Base-by-base conservation (phyloP, 2,113 vertebrate species). In the Irena cyanogastra region DNA sequence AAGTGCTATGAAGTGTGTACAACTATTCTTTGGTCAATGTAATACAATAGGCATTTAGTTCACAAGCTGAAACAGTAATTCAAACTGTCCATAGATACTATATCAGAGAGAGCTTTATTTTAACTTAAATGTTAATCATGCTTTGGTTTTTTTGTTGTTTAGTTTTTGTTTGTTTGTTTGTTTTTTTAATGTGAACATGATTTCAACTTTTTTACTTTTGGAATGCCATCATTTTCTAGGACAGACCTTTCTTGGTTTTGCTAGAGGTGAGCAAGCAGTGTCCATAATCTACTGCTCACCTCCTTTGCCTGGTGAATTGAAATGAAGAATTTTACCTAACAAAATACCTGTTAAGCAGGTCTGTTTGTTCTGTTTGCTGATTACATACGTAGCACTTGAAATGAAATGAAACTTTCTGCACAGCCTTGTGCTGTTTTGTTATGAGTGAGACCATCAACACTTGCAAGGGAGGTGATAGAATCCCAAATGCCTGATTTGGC, bases 1-100 rank as follows among this genome's bases (percentile, higher is more conserved):
- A 98, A 97, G 97, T 92, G 53, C 4, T 71, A 6, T 33, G 41
- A 91, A 87, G 83, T 54, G 23, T 45, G n/a, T 52, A 14, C 60
- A 81, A 59, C 37, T 77, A 49, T 39, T 74, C 24, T 83, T 92
- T 68, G 42, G 27, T 75, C 57, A 53, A 8, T 70, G 5, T 37
- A 41, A 65, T 64, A 10, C 21, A 71, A 6, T 1, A 56, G 22
- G 6, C 11, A 10, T 94, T 75, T 78, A 74, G 23, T 71, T 92
- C 37, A 44, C 12, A 37, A 31, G 18, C 20, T 93, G 16, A 81
- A 93, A 39, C 0, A 3, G 27, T 60, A 22, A 44, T 83, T 92
- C 41, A 60, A 11, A 11, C 17, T 60, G 31, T 27, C 27, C 4
- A 6, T 41, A 54, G 28, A 12, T 69, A 42, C 19, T 87, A 0